Base-by-base conservation (phyloP, 64 coral and sea anemone genomes). In the Acropora yongei region DNA sequence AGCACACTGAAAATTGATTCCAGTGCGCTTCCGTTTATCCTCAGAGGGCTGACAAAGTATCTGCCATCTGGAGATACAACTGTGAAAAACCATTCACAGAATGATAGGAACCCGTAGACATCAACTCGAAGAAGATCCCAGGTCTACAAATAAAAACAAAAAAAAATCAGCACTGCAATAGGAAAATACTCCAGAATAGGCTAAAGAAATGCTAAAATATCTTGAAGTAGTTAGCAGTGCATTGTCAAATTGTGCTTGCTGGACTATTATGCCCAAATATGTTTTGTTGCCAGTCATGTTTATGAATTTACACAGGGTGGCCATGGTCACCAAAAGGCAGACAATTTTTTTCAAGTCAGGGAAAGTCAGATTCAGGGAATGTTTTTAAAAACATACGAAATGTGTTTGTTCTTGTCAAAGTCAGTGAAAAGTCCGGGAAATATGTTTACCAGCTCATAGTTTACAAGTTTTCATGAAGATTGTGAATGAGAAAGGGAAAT, bases 1-100 rank as follows among this genome's bases (percentile, higher is more conserved):
- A 93, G 78, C 4, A 88, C 77, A 81, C 91, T 93, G 71, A 80
- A 93, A 58, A 93, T 78, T 11, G 85, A 93, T 44, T 93, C 84
- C n/a, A 93, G 16, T 47, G 84, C 84, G 75, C 76, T 88, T 43
- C 77, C 91, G 73, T 93, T 93, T 2, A 93, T 80, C 6, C 76
- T 68, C 40, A 93, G 66, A 8, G 91, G 91, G 47, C 77, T 88
- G 13, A 93, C 45, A 51, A 88, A 93, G 49, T 93, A 88, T 57
- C 75, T 55, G 0, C 90, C 90, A 78, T 92, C n/a, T 49, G 83
- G 74, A 50, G 77, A 81, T 2, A 88, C 75, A 41, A 11, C 53
- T 5, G 63, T 74, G 42, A 88, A 88, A 63, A 88, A 93, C 46
- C 85, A 93, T 2, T 80, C 18, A 44, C 91, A 93, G 4, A 93